Evolutionary conservation across 2,113 vertebrate genomes (phyloP).

Genomic region (Empidonax alnorum): DNA sequence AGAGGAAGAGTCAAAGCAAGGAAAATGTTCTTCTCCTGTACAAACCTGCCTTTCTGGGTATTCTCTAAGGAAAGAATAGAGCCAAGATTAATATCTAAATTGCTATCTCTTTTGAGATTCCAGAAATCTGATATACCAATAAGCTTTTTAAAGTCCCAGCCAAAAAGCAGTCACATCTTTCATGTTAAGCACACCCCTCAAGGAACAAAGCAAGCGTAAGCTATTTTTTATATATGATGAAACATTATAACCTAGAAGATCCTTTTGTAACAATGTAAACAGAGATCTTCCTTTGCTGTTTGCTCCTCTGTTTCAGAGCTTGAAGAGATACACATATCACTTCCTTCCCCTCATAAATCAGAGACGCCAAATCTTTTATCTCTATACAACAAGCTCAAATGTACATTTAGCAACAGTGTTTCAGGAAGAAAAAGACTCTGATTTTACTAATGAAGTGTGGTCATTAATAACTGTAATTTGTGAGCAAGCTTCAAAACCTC

Average conservation of each 20-base stretch:
- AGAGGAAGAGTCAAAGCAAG: not conserved
- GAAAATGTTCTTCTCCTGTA: not conserved
- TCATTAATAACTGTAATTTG: not conserved
- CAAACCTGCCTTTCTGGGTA: not conserved
- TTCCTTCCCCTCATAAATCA: not conserved
- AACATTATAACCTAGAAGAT: not conserved
- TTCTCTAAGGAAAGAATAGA: not conserved
- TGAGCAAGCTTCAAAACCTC: not conserved
- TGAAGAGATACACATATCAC: not conserved
- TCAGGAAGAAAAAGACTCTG: not conserved
- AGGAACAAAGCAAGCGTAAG: slow-evolving; percentile 33
- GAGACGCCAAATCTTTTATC: not conserved
- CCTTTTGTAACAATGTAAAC: not conserved
- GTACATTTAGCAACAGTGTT: not conserved
- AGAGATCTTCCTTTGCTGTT: not conserved
- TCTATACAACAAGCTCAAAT: not conserved
- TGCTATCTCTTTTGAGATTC: slow-evolving; percentile 2
- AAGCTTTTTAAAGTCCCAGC: not conserved
- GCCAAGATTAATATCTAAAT: slow-evolving; percentile 31
- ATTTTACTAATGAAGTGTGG: not conserved
- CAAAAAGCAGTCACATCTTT: slow-evolving; percentile 10
- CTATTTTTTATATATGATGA: not conserved
- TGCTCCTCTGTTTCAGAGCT: not conserved
- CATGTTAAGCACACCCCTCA: not conserved
- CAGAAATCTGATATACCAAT: not conserved